Evolutionary conservation across 2,113 vertebrate species (phyloP).

Genomic region (Phrynosoma blainvillii): DNA sequence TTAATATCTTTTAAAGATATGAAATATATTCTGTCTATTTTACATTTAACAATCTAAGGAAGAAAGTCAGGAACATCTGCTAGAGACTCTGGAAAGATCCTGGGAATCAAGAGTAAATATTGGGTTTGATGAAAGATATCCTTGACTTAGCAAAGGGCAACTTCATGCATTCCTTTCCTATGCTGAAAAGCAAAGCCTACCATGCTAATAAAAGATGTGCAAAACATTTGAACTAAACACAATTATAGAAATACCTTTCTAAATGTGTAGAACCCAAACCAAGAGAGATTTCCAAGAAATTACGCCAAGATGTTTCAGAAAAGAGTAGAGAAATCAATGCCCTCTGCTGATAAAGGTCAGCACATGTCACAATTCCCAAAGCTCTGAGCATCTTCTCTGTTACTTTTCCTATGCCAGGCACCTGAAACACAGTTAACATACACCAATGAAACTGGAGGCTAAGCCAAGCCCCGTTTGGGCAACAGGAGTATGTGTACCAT

Average conservation of each 20-base stretch:
- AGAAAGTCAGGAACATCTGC: neutral
- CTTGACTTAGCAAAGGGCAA: neutral
- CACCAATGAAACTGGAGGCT: neutral
- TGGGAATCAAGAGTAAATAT: neutral
- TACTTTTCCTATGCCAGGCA: constrained; percentile 95
- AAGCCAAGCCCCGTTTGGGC: neutral
- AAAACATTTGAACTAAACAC: constrained; percentile 27
- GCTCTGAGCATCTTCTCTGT: constrained; percentile 96
- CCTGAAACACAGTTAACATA: constrained; percentile 73
- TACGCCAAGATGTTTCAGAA: constrained; percentile 89
- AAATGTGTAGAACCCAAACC: constrained; percentile 89
- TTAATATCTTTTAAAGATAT: neutral
- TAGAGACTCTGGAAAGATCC: neutral
- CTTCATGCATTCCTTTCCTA: neutral
- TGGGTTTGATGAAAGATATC: neutral
- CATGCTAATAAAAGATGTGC: constrained; percentile 20
- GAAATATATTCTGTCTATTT: neutral
- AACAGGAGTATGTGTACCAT: neutral
- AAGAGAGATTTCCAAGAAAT: constrained; percentile 90
- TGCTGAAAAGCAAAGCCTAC: neutral
- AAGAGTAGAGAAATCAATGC: constrained; percentile 90
- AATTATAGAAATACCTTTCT: constrained; percentile 78
- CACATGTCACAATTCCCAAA: constrained; percentile 87
- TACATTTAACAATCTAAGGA: neutral
- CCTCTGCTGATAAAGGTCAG: constrained; percentile 90